Percentiles rank a stretch among this genome's conserved stretches.
These are phyloP conservation scores for Drosophila pruinosa DNA, from an alignment of 1,140 invertebrate species.

Conservation along the genomic window DNA sequence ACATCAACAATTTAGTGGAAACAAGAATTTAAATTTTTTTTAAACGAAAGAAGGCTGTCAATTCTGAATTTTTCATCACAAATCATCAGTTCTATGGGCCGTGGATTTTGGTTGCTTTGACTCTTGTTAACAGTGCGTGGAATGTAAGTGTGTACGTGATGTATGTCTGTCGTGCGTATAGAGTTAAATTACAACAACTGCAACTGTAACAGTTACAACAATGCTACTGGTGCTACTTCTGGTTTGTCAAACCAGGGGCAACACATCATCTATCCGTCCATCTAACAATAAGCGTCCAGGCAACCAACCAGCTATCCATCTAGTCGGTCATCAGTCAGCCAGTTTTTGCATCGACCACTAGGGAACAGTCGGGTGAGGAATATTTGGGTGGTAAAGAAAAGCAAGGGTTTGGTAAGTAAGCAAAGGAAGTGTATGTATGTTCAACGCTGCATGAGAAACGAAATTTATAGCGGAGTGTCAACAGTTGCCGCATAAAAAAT, in stretches of 20 bases:
- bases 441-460: slow-evolving; percentile 16
- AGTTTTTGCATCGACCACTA: slow-evolving; percentile 50
- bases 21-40: slow-evolving; percentile 80
- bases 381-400: neutral
- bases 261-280: slow-evolving; percentile 77
- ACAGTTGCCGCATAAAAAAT: slow-evolving; percentile 77
- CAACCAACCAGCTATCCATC: slow-evolving; percentile 59
- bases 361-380: slow-evolving; percentile 6
- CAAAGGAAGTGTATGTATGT: slow-evolving; percentile 8
- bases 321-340: slow-evolving; percentile 76
- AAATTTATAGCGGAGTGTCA: slow-evolving; percentile 75
- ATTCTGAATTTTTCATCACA: slow-evolving; percentile 75
- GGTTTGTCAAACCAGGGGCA: slow-evolving; percentile 19
- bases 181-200: slow-evolving; percentile 71
- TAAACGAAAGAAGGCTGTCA: slow-evolving; percentile 77
- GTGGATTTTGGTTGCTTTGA: slow-evolving; percentile 26
- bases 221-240: neutral
- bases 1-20: slow-evolving; percentile 77
- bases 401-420: neutral
- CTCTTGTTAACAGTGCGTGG: slow-evolving; percentile 5
- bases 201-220: slow-evolving; percentile 31
- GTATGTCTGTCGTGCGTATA: slow-evolving; percentile 10
- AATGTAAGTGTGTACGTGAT: neutral
- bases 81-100: slow-evolving; percentile 78
- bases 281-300: slow-evolving; percentile 78